Evolutionary conservation across 2,888 invertebrate species (phyloP), one percentile per base, ranked within the genome.

Genomic region (Drosophila yooni): DNA sequence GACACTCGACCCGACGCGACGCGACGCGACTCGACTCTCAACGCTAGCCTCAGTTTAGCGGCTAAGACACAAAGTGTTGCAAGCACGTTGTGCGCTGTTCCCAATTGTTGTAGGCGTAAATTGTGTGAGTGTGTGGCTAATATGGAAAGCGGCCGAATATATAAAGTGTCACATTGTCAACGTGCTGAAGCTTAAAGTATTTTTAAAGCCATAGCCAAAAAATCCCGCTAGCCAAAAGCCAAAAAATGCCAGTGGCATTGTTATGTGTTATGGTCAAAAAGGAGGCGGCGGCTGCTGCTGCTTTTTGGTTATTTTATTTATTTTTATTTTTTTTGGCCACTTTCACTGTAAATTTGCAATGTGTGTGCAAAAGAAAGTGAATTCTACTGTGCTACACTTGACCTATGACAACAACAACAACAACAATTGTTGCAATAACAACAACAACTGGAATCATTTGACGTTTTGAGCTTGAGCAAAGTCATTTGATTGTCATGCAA

Each of bases 341-440:
- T 84, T 84, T 84, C 84, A 83, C 84, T 84, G 81, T 74, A 70
- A 82, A 82, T 79, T 84, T 79, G 76, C 67, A 64, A 59, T 72
- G 70, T 65, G 76, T 76, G 76, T 76, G 76, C 70, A 76, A 88
- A 81, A 81, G 88, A 88, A 88, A 88, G 88, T 88, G 88, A 88
- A 88, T 88, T 88, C 83, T 82, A 85, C 87, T 82, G 76, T 83
- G 88, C 88, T 88, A 88, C 87, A 87, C 88, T 88, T 88, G 88
- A 88, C 88, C 88, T 88, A 88, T 88, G 88, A 82, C 88, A 88
- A 58, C 82, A 72, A 52, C 80, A 71, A 57, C 59, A 62, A 58
- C 54, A 56, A 36, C 68, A 62, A 48, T 71, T 66, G 21, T 53
- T 43, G 43, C 63, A 46, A 36, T 63, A 68, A 54, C 65, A 40